Base-by-base conservation (phyloP, 2,113 vertebrate species). In the Zosterops hypoxanthus region DNA sequence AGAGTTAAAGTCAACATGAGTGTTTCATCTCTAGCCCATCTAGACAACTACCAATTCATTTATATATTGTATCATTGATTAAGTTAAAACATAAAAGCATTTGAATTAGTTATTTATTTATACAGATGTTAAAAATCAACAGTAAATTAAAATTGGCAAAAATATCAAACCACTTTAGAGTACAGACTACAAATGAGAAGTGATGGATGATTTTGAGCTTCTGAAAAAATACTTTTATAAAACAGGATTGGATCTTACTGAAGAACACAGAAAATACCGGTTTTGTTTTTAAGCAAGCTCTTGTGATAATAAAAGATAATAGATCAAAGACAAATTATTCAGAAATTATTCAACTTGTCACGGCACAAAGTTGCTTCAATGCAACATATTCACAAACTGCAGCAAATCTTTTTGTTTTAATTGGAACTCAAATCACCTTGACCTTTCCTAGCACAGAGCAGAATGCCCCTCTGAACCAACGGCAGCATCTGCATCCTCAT, bases 341-440 rank as follows among this genome's bases (percentile, higher is more conserved):
- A 91, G 53, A 90, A 81, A 94, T 82, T 72, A 94, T 76, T 95
- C 55, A 60, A 17, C n/a, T 11, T 88, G 47, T 88, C 71, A 86
- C 2, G 6, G 44, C 20, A 88, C 71, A 81, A 91, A 81, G 53
- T 29, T 77, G 11, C 25, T 61, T 88, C 69, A 44, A 52, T 44
- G 36, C 68, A 73, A 29, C 36, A 46, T 72, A 50, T 86, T 39
- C 36, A 14, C 11, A 2, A 78, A 86, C 25, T 83, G 36, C 44
- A 70, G 25, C 31, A 91, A 88, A 84, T 88, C 84, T 75, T 85
- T 31, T 23, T 41, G 7, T 44, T 85, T 79, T 94, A 96, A 95
- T 91, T 94, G 65, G 94, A 94, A 93, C 84, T 95, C 41, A 14
- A 81, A 57, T 97, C 80, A 93, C 96, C 96, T 96, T 98, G 97